Percentiles rank a stretch among this genome's conserved stretches.
Evolutionary conservation across 1,140 invertebrate species (phyloP).

Genomic region (Tetramorium parvispinum): DNA sequence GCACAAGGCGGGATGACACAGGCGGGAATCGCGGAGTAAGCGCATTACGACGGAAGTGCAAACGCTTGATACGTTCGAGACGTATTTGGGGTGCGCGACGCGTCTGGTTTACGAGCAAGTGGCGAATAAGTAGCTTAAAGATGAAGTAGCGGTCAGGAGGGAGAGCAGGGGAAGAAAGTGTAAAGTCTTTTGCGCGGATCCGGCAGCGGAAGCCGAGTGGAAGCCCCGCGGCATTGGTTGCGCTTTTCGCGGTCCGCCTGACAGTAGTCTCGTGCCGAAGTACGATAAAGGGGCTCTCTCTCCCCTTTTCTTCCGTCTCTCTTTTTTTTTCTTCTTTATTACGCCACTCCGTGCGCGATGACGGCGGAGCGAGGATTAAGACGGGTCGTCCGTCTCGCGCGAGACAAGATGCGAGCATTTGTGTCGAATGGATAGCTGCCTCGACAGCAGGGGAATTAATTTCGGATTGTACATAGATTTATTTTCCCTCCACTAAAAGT

Average conservation of each 20-base stretch:
- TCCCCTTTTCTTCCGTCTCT: slow-evolving; percentile 43
- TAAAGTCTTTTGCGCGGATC: not conserved
- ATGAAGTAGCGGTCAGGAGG: not conserved
- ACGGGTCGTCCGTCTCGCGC: slow-evolving; percentile 56
- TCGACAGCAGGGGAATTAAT: not conserved
- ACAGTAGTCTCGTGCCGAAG: not conserved
- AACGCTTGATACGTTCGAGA: not conserved
- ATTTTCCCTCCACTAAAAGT: not conserved
- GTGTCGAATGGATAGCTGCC: not conserved
- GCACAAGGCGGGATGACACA: not conserved
- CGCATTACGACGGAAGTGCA: not conserved
- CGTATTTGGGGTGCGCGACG: not conserved
- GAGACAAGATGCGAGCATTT: slow-evolving; percentile 53
- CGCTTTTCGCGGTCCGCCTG: slow-evolving; percentile 30
- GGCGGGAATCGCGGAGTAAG: not conserved
- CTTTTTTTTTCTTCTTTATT: slow-evolving; percentile 2
- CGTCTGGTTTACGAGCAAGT: not conserved
- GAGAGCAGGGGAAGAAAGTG: not conserved
- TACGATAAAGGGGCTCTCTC: slow-evolving; percentile 43
- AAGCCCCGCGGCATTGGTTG: slow-evolving; percentile 49
- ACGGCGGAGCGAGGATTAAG: slow-evolving; percentile 43
- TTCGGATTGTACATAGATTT: not conserved
- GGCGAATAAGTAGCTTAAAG: slow-evolving; percentile 29
- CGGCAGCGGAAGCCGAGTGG: slow-evolving; percentile 20
- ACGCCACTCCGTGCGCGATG: slow-evolving; percentile 24